phyloP scores from a whole-genome alignment of 2,888 invertebrate species.

The Agrochola macilenta region DNA sequence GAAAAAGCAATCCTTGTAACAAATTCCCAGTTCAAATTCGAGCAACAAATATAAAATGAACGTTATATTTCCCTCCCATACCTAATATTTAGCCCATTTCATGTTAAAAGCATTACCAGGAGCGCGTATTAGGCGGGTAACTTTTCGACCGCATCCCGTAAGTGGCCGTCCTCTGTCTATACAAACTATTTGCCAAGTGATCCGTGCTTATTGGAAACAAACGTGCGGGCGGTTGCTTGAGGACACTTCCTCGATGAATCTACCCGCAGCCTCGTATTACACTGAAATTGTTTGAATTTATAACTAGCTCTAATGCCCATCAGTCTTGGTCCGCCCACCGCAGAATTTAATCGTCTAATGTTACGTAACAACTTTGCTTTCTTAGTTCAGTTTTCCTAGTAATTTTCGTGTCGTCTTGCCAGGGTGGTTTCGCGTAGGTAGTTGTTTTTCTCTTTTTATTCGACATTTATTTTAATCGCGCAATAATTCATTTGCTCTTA shows the following conservation, averaged over 20 bases:
- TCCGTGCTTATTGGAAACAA: slow-evolving; percentile 64
- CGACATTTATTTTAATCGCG: slow-evolving; percentile 33
- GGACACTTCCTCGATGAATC: slow-evolving; percentile 41
- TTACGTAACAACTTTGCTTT: slow-evolving; percentile 39
- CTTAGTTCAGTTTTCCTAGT: slow-evolving; percentile 22
- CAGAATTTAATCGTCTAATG: slow-evolving; percentile 45
- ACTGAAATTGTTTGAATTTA: slow-evolving; percentile 52
- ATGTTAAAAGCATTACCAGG: slow-evolving; percentile 34
- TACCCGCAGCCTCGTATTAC: slow-evolving; percentile 34
- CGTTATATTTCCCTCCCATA: neutral
- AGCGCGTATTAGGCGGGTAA: slow-evolving; percentile 32
- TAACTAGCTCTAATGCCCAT: slow-evolving; percentile 43
- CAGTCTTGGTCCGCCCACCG: slow-evolving; percentile 39
- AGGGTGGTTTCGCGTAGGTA: slow-evolving; percentile 6
- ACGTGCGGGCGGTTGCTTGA: slow-evolving; percentile 41
- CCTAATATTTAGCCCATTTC: slow-evolving; percentile 19
- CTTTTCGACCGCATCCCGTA: slow-evolving; percentile 41
- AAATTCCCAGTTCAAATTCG: slow-evolving; percentile 18
- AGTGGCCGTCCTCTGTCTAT: slow-evolving; percentile 45
- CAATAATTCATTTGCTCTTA: slow-evolving; percentile 55
- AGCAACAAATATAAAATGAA: slow-evolving; percentile 13
- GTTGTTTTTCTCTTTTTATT: slow-evolving; percentile 18
- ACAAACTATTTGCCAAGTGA: slow-evolving; percentile 66
- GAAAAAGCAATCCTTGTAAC: slow-evolving; percentile 6
- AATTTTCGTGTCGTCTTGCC: slow-evolving; percentile 26